A percentile compares a stretch with the other conserved stretches of the same genome.
These are phyloP conservation scores for Antheraea yamamai DNA, from an alignment of 2,888 invertebrate species.

Conservation along the genomic window DNA sequence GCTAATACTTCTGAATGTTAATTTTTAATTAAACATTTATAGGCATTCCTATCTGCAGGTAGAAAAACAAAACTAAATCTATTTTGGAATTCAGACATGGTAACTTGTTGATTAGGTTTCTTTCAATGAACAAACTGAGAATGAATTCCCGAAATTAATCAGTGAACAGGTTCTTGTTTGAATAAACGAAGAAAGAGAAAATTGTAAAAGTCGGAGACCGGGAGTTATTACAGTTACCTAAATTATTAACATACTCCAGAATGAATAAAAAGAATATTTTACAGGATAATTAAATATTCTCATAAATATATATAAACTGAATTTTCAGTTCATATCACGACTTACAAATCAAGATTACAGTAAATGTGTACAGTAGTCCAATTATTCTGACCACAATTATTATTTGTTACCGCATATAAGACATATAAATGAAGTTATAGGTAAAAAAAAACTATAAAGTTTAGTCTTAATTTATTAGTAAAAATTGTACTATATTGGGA, in stretches of 20 bases:
- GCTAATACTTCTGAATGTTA: conserved; percentile 3
- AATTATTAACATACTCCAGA: conserved; percentile 48
- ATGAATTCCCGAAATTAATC: conserved; percentile 74
- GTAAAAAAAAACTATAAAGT: too few species aligned
- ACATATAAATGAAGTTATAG: background rate
- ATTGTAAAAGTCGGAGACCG: conserved; percentile 58
- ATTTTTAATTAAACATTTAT: background rate
- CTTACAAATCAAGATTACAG: too few species aligned
- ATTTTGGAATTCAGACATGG: conserved; percentile 46
- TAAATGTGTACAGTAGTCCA: background rate
- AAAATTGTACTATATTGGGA: too few species aligned
- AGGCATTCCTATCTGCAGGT: background rate
- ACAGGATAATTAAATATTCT: background rate
- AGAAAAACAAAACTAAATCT: conserved; percentile 19
- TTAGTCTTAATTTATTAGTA: too few species aligned
- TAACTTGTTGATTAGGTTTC: conserved; percentile 77
- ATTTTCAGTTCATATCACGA: too few species aligned
- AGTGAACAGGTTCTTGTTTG: conserved; percentile 55
- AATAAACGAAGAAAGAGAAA: conserved; percentile 69
- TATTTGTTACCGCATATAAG: background rate
- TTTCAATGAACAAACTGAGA: conserved; percentile 68
- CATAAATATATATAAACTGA: too few species aligned
- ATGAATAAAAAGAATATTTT: background rate
- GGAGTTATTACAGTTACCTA: conserved; percentile 71
- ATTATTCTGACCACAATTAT: background rate